Evolutionary conservation across 1,140 invertebrate species (phyloP).

Genomic region (Aphelenchoides besseyi): DNA sequence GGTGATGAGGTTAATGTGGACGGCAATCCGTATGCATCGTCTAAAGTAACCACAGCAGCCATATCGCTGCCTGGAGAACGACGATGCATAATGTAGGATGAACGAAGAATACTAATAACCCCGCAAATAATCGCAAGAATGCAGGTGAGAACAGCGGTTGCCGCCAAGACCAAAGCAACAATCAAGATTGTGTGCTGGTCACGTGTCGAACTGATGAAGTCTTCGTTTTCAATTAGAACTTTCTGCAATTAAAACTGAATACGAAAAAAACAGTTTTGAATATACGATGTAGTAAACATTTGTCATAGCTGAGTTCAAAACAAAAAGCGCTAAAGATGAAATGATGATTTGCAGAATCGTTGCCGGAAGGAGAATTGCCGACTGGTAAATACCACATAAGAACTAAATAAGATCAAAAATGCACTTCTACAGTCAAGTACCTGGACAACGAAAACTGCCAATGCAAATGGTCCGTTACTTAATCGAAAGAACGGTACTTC

Average conservation of each 20-base stretch:
- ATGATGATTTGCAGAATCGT: conserved; percentile 56
- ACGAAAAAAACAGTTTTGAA: conserved; percentile 26
- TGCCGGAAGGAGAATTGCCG: conserved; percentile 47
- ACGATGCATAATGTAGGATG: conserved; percentile 53
- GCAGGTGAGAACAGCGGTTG: conserved; percentile 50
- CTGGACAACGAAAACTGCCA: conserved; percentile 57
- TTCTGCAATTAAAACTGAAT: conserved; percentile 35
- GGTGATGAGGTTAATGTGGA: conserved; percentile 30
- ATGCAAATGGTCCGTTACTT: conserved; percentile 59
- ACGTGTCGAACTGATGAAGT: conserved; percentile 34
- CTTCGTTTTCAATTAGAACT: conserved; percentile 40
- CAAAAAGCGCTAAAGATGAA: conserved; percentile 54
- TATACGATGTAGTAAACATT: conserved; percentile 60
- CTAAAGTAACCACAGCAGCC: conserved; percentile 43
- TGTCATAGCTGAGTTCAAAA: conserved; percentile 55
- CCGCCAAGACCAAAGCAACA: conserved; percentile 56
- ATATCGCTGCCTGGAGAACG: conserved; percentile 29
- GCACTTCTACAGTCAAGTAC: conserved; percentile 33
- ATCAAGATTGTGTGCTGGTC: conserved; percentile 44
- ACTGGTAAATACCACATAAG: conserved; percentile 26
- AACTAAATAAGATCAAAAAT: conserved; percentile 12
- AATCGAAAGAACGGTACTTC: conserved; percentile 58
- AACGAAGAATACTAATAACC: conserved; percentile 47
- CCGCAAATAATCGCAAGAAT: conserved; percentile 48
- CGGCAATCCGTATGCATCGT: conserved; percentile 36